A percentile compares a stretch with the other conserved stretches of the same genome.
Conservation (phyloP, 1,140 invertebrate species). For the Aradophagus sp. region DNA sequence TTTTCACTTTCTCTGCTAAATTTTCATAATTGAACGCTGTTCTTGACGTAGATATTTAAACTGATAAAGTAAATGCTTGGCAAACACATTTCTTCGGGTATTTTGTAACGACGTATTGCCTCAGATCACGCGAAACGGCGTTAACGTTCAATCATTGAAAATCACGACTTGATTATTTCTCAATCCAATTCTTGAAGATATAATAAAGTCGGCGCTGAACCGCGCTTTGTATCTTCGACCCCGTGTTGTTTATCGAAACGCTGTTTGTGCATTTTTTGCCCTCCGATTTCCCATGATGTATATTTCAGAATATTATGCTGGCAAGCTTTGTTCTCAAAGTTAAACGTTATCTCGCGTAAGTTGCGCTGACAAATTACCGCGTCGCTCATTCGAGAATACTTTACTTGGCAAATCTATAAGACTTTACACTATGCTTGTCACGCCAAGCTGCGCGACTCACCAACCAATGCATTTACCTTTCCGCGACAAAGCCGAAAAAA, state of each 20-base stretch:
- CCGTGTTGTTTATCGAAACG: constrained; percentile 29
- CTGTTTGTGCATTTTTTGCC: constrained; percentile 36
- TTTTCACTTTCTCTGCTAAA: too few species aligned
- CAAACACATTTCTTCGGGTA: too few species aligned
- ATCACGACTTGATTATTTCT: constrained; percentile 32
- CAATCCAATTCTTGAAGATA: constrained; percentile 21
- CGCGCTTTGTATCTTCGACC: constrained; percentile 29
- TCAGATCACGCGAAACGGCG: too few species aligned
- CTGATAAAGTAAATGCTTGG: too few species aligned
- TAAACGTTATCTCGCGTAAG: constrained; percentile 56
- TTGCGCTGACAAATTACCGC: constrained; percentile 53
- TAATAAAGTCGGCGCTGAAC: constrained; percentile 33
- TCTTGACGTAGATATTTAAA: too few species aligned
- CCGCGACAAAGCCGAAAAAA: constrained; percentile 9
- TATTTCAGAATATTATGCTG: constrained; percentile 57
- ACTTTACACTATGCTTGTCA: constrained; percentile 42
- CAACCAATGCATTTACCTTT: constrained; percentile 7
- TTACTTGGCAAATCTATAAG: constrained; percentile 47
- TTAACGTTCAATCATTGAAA: too few species aligned
- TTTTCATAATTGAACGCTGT: too few species aligned
- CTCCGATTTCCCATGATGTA: constrained; percentile 44
- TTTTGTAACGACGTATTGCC: too few species aligned
- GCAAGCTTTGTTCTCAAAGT: constrained; percentile 55
- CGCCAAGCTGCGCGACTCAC: constrained; percentile 18
- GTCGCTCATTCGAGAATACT: constrained; percentile 43